Conservation (phyloP, 1,140 invertebrate species). For the Calliphora vicina region DNA sequence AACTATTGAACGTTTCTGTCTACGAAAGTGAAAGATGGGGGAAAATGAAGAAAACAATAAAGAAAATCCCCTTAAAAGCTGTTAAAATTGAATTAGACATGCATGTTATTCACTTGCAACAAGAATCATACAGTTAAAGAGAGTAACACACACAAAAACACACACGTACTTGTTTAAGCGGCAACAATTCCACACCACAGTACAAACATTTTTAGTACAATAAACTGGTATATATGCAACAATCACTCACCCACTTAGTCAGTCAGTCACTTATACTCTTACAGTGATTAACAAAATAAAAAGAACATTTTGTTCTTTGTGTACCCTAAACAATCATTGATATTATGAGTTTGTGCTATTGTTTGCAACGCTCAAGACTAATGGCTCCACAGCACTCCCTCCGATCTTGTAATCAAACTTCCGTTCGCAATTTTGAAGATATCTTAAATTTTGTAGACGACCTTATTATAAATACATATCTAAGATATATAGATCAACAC, state of each 20-base stretch:
- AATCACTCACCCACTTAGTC: not conserved
- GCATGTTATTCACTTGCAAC: slow-evolving; percentile 22
- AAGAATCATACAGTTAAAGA: not conserved
- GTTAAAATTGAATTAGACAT: slow-evolving; percentile 32
- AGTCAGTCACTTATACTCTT: not conserved
- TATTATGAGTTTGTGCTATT: too few species aligned
- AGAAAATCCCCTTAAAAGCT: slow-evolving; percentile 25
- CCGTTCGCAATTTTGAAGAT: too few species aligned
- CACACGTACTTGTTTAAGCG: not conserved
- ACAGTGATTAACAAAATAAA: too few species aligned
- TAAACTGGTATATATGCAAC: not conserved
- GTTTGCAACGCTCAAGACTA: too few species aligned
- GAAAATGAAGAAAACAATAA: slow-evolving; percentile 2
- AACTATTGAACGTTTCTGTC: not conserved
- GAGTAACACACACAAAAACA: not conserved
- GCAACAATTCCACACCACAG: not conserved
- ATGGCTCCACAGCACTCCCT: too few species aligned
- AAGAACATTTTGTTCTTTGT: too few species aligned
- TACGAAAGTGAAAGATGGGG: not conserved
- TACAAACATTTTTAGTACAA: not conserved
- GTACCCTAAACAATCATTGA: too few species aligned
- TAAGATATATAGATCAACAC: too few species aligned
- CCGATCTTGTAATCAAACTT: too few species aligned
- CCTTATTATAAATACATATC: too few species aligned
- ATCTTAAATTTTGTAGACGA: too few species aligned